Percentiles rank a stretch among this genome's conserved stretches.
These are phyloP conservation scores for Lysiphlebus fabarum DNA, from an alignment of 1,140 invertebrate genomes.

Conservation along the genomic window DNA sequence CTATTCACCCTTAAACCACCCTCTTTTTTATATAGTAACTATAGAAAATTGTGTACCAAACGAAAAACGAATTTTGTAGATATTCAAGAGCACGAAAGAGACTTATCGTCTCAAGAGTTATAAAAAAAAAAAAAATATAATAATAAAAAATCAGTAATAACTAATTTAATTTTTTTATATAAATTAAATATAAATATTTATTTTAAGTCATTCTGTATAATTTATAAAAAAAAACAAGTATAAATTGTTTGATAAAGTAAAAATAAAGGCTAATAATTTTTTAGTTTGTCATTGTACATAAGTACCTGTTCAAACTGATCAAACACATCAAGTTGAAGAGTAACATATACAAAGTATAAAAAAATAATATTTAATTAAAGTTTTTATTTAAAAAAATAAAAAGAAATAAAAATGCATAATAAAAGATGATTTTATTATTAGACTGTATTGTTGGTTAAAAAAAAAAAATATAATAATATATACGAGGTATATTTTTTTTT, in stretches of 20 bases:
- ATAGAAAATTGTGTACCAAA: background rate
- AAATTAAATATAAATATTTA: too few species aligned
- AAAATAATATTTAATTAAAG: background rate
- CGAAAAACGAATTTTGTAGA: conserved; percentile 11
- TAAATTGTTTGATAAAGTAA: background rate
- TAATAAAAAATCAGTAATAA: too few species aligned
- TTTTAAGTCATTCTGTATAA: too few species aligned
- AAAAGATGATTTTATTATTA: background rate
- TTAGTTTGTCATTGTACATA: background rate
- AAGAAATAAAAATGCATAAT: background rate
- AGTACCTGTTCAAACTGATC: background rate
- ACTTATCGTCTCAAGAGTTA: background rate
- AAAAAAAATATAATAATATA: too few species aligned
- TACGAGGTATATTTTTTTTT: background rate
- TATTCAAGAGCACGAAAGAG: background rate
- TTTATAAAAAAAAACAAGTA: background rate
- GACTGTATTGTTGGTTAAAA: too few species aligned
- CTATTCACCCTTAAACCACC: background rate
- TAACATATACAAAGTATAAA: background rate
- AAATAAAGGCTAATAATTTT: background rate
- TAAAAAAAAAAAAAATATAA: too few species aligned
- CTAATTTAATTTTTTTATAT: too few species aligned
- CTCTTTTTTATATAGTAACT: too few species aligned
- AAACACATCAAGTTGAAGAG: background rate
- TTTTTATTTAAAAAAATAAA: background rate